Conservation (phyloP, 2,797 vertebrate species). For the Chloroceryle inda region DNA sequence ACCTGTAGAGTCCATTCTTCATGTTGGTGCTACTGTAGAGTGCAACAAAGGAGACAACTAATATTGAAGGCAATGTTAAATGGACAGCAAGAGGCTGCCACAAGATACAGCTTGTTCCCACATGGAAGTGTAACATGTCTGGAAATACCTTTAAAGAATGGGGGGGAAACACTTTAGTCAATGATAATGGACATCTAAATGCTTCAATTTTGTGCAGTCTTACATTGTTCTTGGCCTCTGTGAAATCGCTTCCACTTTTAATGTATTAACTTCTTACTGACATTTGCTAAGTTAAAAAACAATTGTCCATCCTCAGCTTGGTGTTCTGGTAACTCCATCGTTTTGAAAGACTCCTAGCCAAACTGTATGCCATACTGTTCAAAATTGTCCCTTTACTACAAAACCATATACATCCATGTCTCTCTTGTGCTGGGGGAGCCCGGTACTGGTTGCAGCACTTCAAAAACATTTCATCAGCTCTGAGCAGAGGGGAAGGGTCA, state of each 20-base stretch:
- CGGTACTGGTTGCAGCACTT: rapidly evolving
- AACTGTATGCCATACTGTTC: neutral
- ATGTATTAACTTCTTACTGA: neutral
- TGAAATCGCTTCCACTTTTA: neutral
- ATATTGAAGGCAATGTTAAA: neutral
- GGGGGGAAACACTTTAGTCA: neutral
- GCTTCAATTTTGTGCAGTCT: neutral
- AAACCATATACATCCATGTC: rapidly evolving
- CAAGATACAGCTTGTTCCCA: neutral
- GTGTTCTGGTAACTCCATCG: neutral
- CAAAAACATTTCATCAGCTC: neutral
- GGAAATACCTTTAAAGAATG: neutral
- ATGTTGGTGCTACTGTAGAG: neutral
- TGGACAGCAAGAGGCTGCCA: neutral
- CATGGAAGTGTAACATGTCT: neutral
- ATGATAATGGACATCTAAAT: neutral
- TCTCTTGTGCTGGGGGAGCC: neutral
- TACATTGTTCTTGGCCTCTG: neutral
- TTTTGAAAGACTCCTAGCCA: neutral
- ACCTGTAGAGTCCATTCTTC: neutral
- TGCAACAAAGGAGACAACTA: neutral
- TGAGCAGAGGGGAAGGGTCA: neutral
- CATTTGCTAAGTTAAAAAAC: neutral
- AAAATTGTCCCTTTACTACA: neutral
- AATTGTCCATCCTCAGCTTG: neutral